These are phyloP conservation scores for Physocephala rufipes DNA, from an alignment of 2,888 invertebrate species.

Conservation along the genomic window DNA sequence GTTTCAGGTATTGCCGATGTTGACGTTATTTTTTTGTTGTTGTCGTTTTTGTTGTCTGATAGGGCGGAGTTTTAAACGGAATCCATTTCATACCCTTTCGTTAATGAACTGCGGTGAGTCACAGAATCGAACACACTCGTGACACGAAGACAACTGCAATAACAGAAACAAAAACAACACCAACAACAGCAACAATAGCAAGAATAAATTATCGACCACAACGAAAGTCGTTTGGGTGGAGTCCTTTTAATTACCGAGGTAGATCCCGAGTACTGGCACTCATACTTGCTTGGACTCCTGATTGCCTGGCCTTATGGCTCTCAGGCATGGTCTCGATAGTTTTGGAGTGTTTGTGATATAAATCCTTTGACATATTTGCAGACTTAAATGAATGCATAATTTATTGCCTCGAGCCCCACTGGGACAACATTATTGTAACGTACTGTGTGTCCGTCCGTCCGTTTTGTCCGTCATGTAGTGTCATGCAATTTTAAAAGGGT, in stretches of 20 bases:
- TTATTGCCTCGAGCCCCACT: constrained; percentile 13
- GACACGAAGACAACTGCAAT: too few species aligned
- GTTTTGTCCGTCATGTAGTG: neutral
- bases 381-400: constrained; percentile 35
- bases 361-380: constrained; percentile 33
- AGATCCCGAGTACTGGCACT: too few species aligned
- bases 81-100: neutral
- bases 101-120: neutral
- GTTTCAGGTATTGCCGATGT: too few species aligned
- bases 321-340: neutral
- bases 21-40: too few species aligned
- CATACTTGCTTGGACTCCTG: too few species aligned
- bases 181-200: too few species aligned
- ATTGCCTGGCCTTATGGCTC: too few species aligned
- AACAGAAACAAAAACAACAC: too few species aligned
- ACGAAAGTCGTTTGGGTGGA: constrained; percentile 14
- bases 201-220: neutral
- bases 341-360: neutral
- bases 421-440: neutral
- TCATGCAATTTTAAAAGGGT: neutral
- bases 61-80: constrained; percentile 19
- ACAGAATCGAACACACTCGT: too few species aligned
- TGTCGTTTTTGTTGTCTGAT: neutral
- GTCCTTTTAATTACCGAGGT: neutral
- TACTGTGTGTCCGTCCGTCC: too few species aligned